Evolutionary conservation across 2,797 vertebrate species (phyloP), one percentile per base, ranked within the genome.

Genomic region (Enteromius viviparus): DNA sequence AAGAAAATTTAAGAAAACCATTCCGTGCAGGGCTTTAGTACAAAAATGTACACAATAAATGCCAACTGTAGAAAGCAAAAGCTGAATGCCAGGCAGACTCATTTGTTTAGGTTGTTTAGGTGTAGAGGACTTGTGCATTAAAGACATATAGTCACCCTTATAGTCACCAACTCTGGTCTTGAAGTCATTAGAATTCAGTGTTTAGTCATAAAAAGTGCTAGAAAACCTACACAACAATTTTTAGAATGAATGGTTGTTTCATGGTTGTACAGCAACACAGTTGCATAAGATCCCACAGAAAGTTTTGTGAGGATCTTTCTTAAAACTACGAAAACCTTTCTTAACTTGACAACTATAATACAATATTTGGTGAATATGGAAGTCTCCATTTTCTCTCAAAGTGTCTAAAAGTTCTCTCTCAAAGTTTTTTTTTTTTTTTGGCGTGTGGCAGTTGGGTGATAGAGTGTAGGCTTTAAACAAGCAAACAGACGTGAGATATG

Each of bases 401-500:
- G 45, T 21, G 76, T 78, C 76, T 66, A 49, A 66, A 77, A 77
- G 76, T 77, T 32, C 40, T 75, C 64, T 70, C n/a, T 71, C 70
- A 68, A 64, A 78, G 70, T 69, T 76, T 23, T 78, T 72, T 42
- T 49, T 49, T 40, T 42, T 45, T 45, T 45, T 68, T 23, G 7
- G 34, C 78, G 75, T 77, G 47, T 78, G 82, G 82, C 84, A 86
- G 70, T 76, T 84, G 70, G 40, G 71, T 76, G 81, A 74, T 82
- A 69, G 69, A 83, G 65, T 77, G 83, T 82, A 83, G 78, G 80
- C 65, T 88, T 88, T 68, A 82, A 85, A 87, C 81, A 82, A 72
- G 82, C 83, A 83, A 85, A 84, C 80, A 75, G 82, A 86, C 80
- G 64, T 84, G 83, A 88, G 85, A 81, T 85, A 75, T 68, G 65